A percentile compares a stretch with the other conserved stretches of the same genome.
Evolutionary conservation across 2,113 vertebrate species (phyloP).

Genomic region (Oncorhynchus keta): DNA sequence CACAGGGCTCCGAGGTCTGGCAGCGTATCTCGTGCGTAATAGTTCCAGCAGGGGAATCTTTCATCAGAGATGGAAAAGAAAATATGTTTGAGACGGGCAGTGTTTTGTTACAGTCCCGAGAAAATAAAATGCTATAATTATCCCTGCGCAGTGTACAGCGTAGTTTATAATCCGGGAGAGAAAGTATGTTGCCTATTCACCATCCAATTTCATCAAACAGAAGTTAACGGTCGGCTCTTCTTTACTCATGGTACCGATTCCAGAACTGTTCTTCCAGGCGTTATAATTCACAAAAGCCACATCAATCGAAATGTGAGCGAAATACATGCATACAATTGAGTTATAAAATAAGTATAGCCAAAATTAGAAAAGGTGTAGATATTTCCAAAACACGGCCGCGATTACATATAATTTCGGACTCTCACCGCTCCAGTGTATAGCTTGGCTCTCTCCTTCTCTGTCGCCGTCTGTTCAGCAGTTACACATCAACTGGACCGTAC

Average conservation of each 20-base stretch:
- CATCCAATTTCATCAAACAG: neutral
- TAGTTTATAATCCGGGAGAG: constrained; percentile 44
- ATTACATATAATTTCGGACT: neutral
- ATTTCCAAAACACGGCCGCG: constrained; percentile 21
- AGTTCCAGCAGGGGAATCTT: constrained; percentile 77
- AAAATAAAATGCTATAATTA: neutral
- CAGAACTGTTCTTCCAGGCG: constrained; percentile 39
- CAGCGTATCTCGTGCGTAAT: constrained; percentile 61
- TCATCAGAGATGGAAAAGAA: constrained; percentile 78
- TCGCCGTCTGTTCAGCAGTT: neutral
- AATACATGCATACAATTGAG: neutral
- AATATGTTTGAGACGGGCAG: constrained; percentile 37
- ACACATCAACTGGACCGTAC: constrained; percentile 37
- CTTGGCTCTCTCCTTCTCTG: constrained; percentile 11
- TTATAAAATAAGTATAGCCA: neutral
- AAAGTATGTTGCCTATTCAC: constrained; percentile 2
- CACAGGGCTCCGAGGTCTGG: constrained; percentile 51
- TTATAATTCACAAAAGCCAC: constrained; percentile 3
- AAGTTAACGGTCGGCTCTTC: constrained; percentile 28
- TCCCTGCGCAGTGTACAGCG: neutral
- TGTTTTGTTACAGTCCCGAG: constrained; percentile 12
- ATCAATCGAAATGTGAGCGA: too few relatives aligned
- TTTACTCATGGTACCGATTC: constrained; percentile 46
- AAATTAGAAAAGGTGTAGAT: constrained; percentile 5
- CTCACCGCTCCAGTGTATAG: neutral